Percentiles rank a stretch among this genome's conserved stretches.
Evolutionary conservation across 2,113 vertebrate species (phyloP).

Genomic region (Xenotilapia flavipinnis): DNA sequence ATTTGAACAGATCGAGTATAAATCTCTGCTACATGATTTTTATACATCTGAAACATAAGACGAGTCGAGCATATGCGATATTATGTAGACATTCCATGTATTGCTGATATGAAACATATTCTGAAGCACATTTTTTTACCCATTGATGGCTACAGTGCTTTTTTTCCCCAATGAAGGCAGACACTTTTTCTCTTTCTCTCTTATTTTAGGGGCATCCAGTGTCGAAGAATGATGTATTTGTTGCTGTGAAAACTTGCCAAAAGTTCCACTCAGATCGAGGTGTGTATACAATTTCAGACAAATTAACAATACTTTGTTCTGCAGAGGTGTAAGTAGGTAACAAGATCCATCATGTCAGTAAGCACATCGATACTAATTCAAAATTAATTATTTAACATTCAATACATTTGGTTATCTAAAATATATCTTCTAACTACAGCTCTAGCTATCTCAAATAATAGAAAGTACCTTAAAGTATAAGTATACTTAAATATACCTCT

Average conservation of each 20-base stretch:
- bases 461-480: background rate
- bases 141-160: background rate
- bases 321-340: background rate
- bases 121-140: background rate
- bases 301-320: background rate
- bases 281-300: background rate
- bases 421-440: background rate
- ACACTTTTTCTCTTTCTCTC: background rate
- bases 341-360: background rate
- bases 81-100: background rate
- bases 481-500: background rate
- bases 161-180: rapidly evolving
- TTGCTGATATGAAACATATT: background rate
- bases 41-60: too few relatives aligned
- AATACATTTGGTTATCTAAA: background rate
- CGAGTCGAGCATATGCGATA: background rate
- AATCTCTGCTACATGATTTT: background rate
- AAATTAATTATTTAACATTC: background rate
- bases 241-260: constrained; percentile 90
- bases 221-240: constrained; percentile 80
- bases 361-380: background rate
- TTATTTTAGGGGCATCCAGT: constrained; percentile 74
- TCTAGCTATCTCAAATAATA: background rate
- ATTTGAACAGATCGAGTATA: background rate
- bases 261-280: constrained; percentile 86